Base-by-base conservation (phyloP, 2,797 vertebrate genomes). In the Trematocara caparti region DNA sequence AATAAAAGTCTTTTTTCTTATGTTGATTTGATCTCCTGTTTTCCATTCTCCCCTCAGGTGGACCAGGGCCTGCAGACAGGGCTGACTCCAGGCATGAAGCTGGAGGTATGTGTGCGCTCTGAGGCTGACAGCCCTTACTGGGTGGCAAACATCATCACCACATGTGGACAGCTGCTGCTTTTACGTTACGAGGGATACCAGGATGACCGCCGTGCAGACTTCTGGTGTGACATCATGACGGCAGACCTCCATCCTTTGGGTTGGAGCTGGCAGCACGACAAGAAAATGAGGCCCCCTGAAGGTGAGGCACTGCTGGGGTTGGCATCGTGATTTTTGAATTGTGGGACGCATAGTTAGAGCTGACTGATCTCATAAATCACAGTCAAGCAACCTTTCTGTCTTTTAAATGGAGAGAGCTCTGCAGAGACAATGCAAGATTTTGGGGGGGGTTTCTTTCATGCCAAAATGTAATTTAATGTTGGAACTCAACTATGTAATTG, bases 201-300 rank as follows among this genome's bases (percentile, higher is more conserved):
- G 32, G 97, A 99, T 11, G 98, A 99, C 91, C 96, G 99, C 17
- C 97, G 97, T 8, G 97, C 98, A 0, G 99, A 99, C 93, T 99
- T 99, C 87, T 99, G 99, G 99, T 98, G 97, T 75, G 98, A 99
- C 92, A 97, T 99, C 90, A 96, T 98, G 96, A 97, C 97, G 0
- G 97, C 99, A 0, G 96, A 97, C 82, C 95, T 99, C 74, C 98
- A 99, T 84, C 97, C 98, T 10, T 91, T 99, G 10, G 98, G 99
- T 81, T 99, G 99, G 99, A 98, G 98, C 85, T 91, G 96, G 62
- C 97, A 98, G 93, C 98, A 99, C 50, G 95, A 97, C 85, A 98
- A 97, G 93, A 89, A 94, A 38, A 97, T 99, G 83, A 97, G 96
- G 93, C 96, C 98, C 53, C 98, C 99, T 40, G 97, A 98, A 92